Base-by-base conservation (phyloP, 2,888 invertebrate genomes). In the Bruchidius siliquastri region DNA sequence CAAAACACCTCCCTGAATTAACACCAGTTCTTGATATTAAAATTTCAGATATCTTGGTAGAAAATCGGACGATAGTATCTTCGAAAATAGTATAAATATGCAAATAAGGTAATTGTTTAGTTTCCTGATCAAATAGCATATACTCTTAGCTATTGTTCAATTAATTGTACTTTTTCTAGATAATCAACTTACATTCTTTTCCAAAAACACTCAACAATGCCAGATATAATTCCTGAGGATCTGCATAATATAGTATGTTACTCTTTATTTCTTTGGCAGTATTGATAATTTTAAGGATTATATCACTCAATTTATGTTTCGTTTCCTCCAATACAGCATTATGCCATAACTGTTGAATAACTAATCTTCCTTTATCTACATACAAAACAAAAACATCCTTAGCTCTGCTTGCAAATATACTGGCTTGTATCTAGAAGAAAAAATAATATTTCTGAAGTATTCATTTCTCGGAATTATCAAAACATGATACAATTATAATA, bases 181-280 rank as follows among this genome's bases (percentile, higher is more conserved):
- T n/a, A n/a, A n/a, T n/a, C 26, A 73, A 76, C 83, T 81, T 82
- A 85, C 85, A 84, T 79, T 81, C 81, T 73, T 78, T 79, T 66
- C 83, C 81, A 76, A 85, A 78, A 20, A 83, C 72, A 72, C 78
- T 79, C 8, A 79, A 32, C 26, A 85, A 73, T 68, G 79, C 81
- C 10, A 81, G 74, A 75, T 81, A 83, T 20, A 84, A 72, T 76
- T 79, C 74, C 72, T 80, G 82, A 20, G 83, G 82, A 77, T 84
- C 81, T 13, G 74, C 73, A 71, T 79, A 77, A 69, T 78, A 78
- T 72, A 79, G 72, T 21, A 83, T 71, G 68, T 77, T 73, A 26
- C 77, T 76, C 73, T 79, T 79, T 67, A 83, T 30, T 73, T 82
- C 80, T 74, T 80, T 78, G 6, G 80, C 77, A n/a, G 80, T 70